A percentile compares a stretch with the other conserved stretches of the same genome.
Evolutionary conservation across 2,888 invertebrate genomes (phyloP).

Genomic region (Melinaea marsaeus): DNA sequence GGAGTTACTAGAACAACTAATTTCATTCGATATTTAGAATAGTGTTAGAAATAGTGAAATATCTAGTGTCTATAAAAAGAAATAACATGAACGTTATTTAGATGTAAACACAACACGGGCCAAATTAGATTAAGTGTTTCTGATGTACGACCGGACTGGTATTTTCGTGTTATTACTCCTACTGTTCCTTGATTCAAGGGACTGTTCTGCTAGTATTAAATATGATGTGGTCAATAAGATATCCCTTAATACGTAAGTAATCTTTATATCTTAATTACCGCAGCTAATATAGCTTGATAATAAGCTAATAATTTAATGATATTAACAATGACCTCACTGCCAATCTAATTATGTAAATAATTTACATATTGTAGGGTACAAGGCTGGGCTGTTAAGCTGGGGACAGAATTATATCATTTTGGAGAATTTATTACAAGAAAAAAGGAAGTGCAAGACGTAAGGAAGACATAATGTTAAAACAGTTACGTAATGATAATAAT

Average conservation of each 20-base stretch:
- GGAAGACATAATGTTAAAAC: conserved; percentile 35
- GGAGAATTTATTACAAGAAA: conserved; percentile 89
- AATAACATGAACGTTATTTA: conserved; percentile 36
- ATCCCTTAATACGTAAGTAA: conserved; percentile 68
- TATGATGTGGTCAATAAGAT: conserved; percentile 61
- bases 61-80: conserved; percentile 21
- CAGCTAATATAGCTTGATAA: not conserved
- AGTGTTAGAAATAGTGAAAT: conserved; percentile 16
- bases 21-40: conserved; percentile 23
- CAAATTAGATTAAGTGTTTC: conserved; percentile 54
- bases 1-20: conserved; percentile 33
- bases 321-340: too few relatives aligned
- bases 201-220: conserved; percentile 66
- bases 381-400: conserved; percentile 89
- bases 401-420: conserved; percentile 87
- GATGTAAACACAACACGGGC: conserved; percentile 35
- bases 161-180: conserved; percentile 55
- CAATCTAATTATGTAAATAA: not conserved
- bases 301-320: too few relatives aligned
- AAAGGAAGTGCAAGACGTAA: conserved; percentile 87
- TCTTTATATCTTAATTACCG: not conserved
- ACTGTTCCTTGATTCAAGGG: conserved; percentile 64
- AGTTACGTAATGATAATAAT: not conserved
- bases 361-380: conserved; percentile 78
- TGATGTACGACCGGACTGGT: conserved; percentile 68